phyloP scores from a whole-genome alignment of 2,797 vertebrate species.

The Hippocampus kuda region DNA sequence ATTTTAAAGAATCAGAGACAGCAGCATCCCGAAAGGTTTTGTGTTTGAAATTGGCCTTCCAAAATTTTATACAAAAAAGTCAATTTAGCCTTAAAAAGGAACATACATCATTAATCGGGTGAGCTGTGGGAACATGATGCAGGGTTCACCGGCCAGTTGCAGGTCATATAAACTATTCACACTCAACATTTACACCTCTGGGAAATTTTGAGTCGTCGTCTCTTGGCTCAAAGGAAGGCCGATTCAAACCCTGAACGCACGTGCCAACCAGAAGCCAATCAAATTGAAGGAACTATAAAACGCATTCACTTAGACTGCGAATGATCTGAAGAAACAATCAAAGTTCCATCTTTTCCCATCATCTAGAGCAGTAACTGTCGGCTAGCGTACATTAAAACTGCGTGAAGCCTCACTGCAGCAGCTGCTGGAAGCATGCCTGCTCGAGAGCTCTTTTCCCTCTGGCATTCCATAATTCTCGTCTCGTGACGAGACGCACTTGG shows the following conservation, averaged over 20 bases:
- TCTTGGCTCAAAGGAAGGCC: not conserved
- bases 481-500: conserved; percentile 40
- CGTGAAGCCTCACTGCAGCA: conserved; percentile 12
- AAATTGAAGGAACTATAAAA: not conserved
- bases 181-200: too few relatives aligned
- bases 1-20: too few relatives aligned
- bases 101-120: too few relatives aligned
- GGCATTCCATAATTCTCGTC: conserved; percentile 32
- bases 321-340: not conserved
- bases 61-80: too few relatives aligned
- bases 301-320: not conserved
- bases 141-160: not conserved
- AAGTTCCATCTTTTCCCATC: not conserved
- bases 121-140: too few relatives aligned
- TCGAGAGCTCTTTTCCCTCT: conserved; percentile 49
- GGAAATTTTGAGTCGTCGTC: too few relatives aligned
- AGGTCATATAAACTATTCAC: too few relatives aligned
- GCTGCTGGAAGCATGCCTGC: conserved; percentile 33
- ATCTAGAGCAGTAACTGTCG: not conserved
- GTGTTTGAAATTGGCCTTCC: too few relatives aligned
- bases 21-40: too few relatives aligned
- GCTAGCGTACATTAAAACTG: not conserved
- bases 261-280: not conserved
- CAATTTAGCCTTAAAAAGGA: too few relatives aligned
- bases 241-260: too few relatives aligned